Evolutionary conservation across 2,797 vertebrate species (phyloP).

Genomic region (Carapus acus): DNA sequence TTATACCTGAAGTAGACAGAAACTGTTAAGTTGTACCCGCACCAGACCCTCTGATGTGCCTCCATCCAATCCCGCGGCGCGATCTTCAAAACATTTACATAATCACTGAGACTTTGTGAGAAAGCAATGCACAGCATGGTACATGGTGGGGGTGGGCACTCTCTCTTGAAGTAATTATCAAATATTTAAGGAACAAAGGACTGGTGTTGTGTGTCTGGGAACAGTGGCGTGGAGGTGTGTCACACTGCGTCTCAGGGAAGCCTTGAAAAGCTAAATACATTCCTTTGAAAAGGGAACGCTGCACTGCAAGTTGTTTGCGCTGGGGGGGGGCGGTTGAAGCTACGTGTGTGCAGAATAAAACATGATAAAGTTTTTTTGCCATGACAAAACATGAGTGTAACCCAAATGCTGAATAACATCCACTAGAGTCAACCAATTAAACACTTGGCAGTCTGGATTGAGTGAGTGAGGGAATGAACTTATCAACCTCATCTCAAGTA

Average conservation of each 20-base stretch:
- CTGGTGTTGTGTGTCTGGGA: constrained; percentile 51
- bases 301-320: too few relatives aligned
- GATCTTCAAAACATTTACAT: constrained; percentile 13
- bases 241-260: constrained; percentile 18
- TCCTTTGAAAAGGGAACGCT: constrained; percentile 21
- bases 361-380: too few relatives aligned
- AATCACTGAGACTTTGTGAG: constrained; percentile 26
- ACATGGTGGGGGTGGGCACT: constrained; percentile 19
- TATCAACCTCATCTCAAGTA: too few relatives aligned
- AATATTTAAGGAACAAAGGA: constrained; percentile 57
- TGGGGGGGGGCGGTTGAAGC: neutral
- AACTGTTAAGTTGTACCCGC: constrained; percentile 37
- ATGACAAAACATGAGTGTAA: too few relatives aligned
- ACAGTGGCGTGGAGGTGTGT: constrained; percentile 41
- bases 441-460: too few relatives aligned
- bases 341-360: neutral
- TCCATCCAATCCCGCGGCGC: constrained; percentile 20
- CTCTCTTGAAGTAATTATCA: constrained; percentile 40
- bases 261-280: constrained; percentile 19
- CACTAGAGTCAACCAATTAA: too few relatives aligned
- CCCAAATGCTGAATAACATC: too few relatives aligned
- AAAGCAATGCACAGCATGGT: constrained; percentile 21
- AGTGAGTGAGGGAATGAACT: too few relatives aligned
- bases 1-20: constrained; percentile 46
- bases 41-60: constrained; percentile 34